These are phyloP conservation scores for Rattus rattus DNA, from an alignment of 2,113 vertebrate genomes.

Conservation along the genomic window DNA sequence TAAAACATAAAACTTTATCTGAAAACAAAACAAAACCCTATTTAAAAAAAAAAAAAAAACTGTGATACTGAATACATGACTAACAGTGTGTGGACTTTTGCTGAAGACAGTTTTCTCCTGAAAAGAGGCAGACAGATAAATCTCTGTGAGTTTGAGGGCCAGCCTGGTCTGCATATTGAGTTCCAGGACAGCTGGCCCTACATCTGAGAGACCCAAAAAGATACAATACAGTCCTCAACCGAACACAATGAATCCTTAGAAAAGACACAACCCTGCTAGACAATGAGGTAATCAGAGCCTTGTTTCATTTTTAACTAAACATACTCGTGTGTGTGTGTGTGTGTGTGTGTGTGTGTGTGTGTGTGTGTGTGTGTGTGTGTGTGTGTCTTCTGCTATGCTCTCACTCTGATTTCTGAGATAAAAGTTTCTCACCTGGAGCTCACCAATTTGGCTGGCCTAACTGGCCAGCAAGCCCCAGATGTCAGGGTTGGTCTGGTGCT, in stretches of 20 bases:
- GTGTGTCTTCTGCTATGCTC: background rate
- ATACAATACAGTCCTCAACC: background rate
- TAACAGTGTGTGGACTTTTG: background rate
- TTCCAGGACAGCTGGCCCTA: background rate
- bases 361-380: background rate
- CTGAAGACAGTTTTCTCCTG: background rate
- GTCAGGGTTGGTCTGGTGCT: too few relatives aligned
- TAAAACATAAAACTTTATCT: background rate
- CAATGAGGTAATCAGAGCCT: background rate
- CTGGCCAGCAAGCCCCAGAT: background rate
- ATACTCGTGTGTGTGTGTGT: too few relatives aligned
- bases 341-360: background rate
- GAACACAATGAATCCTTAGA: background rate
- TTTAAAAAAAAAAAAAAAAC: too few relatives aligned
- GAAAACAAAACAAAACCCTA: background rate
- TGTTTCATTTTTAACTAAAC: background rate
- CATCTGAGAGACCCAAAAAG: background rate
- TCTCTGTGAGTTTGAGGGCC: background rate
- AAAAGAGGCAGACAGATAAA: background rate
- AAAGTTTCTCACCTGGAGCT: background rate
- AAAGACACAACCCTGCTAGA: background rate
- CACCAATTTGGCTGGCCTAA: background rate
- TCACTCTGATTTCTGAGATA: background rate
- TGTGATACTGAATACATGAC: background rate
- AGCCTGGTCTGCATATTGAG: background rate